Evolutionary conservation across 2,888 invertebrate species (phyloP).

Genomic region (Conistra vaccinii): DNA sequence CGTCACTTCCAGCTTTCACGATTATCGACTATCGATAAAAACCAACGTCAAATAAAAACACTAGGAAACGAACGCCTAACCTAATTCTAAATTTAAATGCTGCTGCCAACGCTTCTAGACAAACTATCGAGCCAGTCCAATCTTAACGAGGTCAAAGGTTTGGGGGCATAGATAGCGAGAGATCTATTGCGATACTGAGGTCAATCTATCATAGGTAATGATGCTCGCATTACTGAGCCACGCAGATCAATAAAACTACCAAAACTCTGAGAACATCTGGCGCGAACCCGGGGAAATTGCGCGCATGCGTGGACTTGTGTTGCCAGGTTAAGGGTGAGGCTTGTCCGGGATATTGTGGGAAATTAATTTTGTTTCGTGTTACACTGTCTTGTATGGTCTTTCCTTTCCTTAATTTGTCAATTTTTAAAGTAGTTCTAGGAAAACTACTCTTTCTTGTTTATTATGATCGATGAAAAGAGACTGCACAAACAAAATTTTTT

Average conservation of each 20-base stretch:
- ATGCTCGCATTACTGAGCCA: slow-evolving; percentile 71
- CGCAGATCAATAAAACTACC: slow-evolving; percentile 88
- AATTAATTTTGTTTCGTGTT: not conserved
- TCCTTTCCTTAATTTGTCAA: too few species aligned
- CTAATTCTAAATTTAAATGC: slow-evolving; percentile 43
- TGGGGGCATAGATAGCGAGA: slow-evolving; percentile 42
- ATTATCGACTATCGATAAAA: slow-evolving; percentile 9
- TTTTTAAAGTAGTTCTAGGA: too few species aligned
- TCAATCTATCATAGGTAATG: slow-evolving; percentile 76
- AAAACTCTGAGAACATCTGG: slow-evolving; percentile 84
- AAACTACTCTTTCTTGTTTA: too few species aligned
- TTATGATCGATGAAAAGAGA: too few species aligned
- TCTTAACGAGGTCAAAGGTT: slow-evolving; percentile 55
- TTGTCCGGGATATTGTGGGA: slow-evolving; percentile 20
- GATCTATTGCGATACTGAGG: slow-evolving; percentile 62
- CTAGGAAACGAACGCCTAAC: slow-evolving; percentile 26
- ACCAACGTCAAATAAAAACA: slow-evolving; percentile 7
- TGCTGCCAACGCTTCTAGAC: slow-evolving; percentile 29
- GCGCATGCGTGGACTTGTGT: slow-evolving; percentile 82
- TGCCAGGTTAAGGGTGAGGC: slow-evolving; percentile 68
- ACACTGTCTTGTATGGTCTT: too few species aligned
- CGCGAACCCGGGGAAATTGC: slow-evolving; percentile 75
- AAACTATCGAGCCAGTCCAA: slow-evolving; percentile 39
- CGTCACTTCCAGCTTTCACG: not conserved
- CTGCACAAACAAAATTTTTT: too few species aligned